Percentiles rank a stretch among this genome's conserved stretches.
phyloP scores from a whole-genome alignment of 2,113 vertebrate species.

The Phrynocephalus versicolor region DNA sequence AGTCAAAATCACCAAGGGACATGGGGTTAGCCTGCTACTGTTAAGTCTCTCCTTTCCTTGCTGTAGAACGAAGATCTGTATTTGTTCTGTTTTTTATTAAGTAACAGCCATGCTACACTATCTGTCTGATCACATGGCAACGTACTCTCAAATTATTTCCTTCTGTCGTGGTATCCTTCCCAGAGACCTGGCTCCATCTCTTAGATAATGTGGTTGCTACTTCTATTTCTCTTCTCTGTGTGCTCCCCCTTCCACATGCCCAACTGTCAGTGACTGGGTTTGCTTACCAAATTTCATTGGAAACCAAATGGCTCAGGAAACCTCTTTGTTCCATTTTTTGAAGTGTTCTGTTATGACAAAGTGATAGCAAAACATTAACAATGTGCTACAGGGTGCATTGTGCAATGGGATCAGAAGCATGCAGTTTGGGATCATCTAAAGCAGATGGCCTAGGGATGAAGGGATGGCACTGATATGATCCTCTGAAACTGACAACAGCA shows the following conservation, averaged over 20 bases:
- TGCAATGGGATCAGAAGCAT: slow-evolving; percentile 13
- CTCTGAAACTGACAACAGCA: neutral
- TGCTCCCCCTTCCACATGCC: neutral
- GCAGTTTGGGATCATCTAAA: slow-evolving; percentile 14
- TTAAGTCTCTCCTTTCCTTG: neutral
- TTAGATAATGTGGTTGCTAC: neutral
- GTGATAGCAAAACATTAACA: slow-evolving; percentile 18
- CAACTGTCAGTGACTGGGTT: neutral
- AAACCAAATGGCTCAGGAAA: neutral
- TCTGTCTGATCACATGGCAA: neutral
- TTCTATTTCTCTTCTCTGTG: neutral
- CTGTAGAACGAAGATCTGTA: neutral
- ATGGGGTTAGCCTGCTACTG: neutral
- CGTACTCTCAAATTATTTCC: slow-evolving; percentile 1
- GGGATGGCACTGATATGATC: neutral
- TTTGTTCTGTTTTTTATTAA: slow-evolving; percentile 23
- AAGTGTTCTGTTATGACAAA: slow-evolving; percentile 8
- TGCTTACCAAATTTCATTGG: neutral
- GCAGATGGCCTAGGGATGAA: slow-evolving; percentile 6
- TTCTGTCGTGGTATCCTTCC: neutral
- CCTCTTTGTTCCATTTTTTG: slow-evolving; percentile 2
- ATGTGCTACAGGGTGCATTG: slow-evolving; percentile 23
- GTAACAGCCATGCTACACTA: neutral
- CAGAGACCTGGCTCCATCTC: neutral
- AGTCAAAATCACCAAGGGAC: slow-evolving; percentile 20